phyloP scores from a whole-genome alignment of 2,888 invertebrate genomes.

The Calliphora vomitoria region DNA sequence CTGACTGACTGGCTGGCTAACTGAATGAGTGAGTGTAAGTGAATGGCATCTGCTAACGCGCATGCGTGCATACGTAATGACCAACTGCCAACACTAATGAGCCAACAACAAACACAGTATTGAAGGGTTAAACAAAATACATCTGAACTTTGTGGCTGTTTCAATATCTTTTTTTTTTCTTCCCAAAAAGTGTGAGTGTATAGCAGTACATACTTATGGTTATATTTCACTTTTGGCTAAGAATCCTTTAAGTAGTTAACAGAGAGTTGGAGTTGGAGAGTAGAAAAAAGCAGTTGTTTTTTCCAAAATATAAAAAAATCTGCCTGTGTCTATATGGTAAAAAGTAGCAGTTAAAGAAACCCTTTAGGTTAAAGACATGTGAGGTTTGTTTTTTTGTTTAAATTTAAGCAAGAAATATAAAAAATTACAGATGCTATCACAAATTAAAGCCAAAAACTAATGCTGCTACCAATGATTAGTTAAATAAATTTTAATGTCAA shows the following conservation, averaged over 20 bases:
- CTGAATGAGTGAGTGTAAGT: constrained; percentile 54
- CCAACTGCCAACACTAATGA: constrained; percentile 80
- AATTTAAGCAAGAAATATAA: constrained; percentile 21
- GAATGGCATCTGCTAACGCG: constrained; percentile 80
- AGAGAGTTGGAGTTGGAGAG: constrained; percentile 32
- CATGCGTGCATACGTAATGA: constrained; percentile 80
- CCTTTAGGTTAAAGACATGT: constrained; percentile 70
- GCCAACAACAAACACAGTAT: constrained; percentile 44
- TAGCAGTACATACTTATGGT: neutral
- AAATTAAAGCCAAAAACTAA: constrained; percentile 28
- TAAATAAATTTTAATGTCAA: constrained; percentile 26
- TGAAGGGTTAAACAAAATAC: constrained; percentile 46
- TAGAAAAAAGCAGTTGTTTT: constrained; percentile 65
- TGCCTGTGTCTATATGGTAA: constrained; percentile 47
- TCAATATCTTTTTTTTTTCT: neutral
- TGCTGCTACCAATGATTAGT: constrained; percentile 46
- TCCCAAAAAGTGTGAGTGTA: constrained; percentile 49
- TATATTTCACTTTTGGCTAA: constrained; percentile 50
- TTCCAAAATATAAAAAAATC: constrained; percentile 57
- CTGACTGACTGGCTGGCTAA: constrained; percentile 55
- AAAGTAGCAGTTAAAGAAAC: constrained; percentile 47
- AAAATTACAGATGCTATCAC: constrained; percentile 64
- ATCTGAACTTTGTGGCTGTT: constrained; percentile 43
- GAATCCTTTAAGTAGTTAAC: constrained; percentile 62
- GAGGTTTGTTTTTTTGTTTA: constrained; percentile 25